Evolutionary conservation across 1,140 invertebrate species (phyloP), one percentile per base, ranked within the genome.

Genomic region (Argopecten irradians): DNA sequence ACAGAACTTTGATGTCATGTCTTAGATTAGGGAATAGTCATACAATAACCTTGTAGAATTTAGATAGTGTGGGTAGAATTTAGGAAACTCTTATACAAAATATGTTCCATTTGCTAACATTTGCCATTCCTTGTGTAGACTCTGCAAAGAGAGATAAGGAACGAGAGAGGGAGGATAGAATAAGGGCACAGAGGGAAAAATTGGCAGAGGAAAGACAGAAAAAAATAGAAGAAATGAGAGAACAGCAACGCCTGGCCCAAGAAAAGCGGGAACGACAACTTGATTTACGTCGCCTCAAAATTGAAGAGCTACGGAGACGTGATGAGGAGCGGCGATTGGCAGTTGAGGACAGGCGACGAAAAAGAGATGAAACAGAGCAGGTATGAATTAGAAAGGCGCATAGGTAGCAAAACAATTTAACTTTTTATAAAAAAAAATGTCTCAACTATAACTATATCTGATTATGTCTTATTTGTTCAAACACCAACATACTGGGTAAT

Each of bases 251-350:
- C 84, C 41, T 93, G 22, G 93, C 93, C 2, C 93, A 95, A 89
- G 93, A 95, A 89, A 93, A 94, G 82, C 85, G 94, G 33, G 93
- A 95, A 83, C 92, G 90, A 85, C 94, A 95, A 41, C 89, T 94
- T 71, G 93, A 94, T 82, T 89, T 93, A 36, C 88, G 94, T 16
- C 89, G 94, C 32, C 90, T 91, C 85, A 95, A 94, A 86, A 95
- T 95, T 34, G 94, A 94, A 34, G 94, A 95, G n/a, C 87, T 95
- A 36, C 85, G 92, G 41, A 88, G 89, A n/a, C 90, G 94, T 34
- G 94, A 95, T 39, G 90, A 92, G 83, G 93, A 95, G 46, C 88
- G 94, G 34, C 86, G 94, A 85, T 71, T 88, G 28, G 93, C 92
- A 46, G 94, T 95, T 13, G 94, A 94, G 71, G 93, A 94, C 85